These are phyloP conservation scores for Brachyopa scutellaris DNA, from an alignment of 2,888 invertebrate genomes.

Conservation along the genomic window DNA sequence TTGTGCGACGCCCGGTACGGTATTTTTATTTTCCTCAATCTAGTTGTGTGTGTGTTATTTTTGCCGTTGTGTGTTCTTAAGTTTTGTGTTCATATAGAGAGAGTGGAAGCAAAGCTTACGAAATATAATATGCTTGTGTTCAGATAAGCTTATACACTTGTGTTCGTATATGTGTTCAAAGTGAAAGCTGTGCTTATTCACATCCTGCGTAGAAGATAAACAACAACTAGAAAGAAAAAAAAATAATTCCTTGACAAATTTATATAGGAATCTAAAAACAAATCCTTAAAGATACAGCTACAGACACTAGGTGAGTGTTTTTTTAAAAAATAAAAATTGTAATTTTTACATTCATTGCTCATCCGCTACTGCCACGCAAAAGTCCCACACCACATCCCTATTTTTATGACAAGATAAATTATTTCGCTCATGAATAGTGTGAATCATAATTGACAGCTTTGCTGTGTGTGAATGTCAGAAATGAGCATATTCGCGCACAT, in stretches of 20 bases:
- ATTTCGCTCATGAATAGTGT: neutral
- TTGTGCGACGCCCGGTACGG: neutral
- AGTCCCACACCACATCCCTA: too few relatives aligned
- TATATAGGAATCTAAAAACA: too few relatives aligned
- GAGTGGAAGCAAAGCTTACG: neutral
- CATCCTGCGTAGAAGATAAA: neutral
- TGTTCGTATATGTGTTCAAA: slow-evolving; percentile 17
- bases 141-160: slow-evolving; percentile 2
- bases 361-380: too few relatives aligned
- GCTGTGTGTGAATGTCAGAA: neutral
- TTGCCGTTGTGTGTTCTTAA: slow-evolving; percentile 20
- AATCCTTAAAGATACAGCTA: too few relatives aligned
- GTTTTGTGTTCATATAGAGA: slow-evolving; percentile 20
- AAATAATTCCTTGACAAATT: neutral
- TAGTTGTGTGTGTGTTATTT: slow-evolving; percentile 8
- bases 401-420: neutral
- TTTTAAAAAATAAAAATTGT: too few relatives aligned
- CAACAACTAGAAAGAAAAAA: neutral
- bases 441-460: slow-evolving; percentile 3
- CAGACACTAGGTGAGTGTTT: too few relatives aligned
- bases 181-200: slow-evolving; percentile 9
- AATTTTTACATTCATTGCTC: too few relatives aligned
- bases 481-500: too few relatives aligned
- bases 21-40: too few relatives aligned
- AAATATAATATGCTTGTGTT: slow-evolving; percentile 5